Base-by-base conservation (phyloP, 2,888 invertebrate species). In the Brachyopa scutellaris region DNA sequence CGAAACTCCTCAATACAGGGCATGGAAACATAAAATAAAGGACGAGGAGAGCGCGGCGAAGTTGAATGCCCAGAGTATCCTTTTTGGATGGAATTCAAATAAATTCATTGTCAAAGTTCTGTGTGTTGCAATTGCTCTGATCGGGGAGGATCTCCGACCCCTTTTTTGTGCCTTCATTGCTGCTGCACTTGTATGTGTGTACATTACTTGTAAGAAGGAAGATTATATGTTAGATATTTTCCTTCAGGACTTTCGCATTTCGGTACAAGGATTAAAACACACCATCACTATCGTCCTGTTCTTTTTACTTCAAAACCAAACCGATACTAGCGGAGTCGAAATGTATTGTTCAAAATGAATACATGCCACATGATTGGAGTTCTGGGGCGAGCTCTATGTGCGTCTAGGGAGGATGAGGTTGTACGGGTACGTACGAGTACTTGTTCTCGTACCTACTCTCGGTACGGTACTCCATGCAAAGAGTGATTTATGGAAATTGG, bases 401-500 rank as follows among this genome's bases (percentile, higher is more conserved):
- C 51, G 45, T 57, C 51, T 15, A 11, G 26, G 62, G 15, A 29
- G 47, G 53, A 13, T 11, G 38, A 57, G 57, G 61, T 53, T 51
- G n/a, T n/a, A n/a, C n/a, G n/a, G n/a, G n/a, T n/a, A n/a, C n/a
- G n/a, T n/a, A n/a, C n/a, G n/a, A n/a, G n/a, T n/a, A n/a, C n/a
- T n/a, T n/a, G n/a, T n/a, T n/a, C n/a, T n/a, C n/a, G n/a, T n/a
- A n/a, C n/a, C n/a, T n/a, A n/a, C n/a, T n/a, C 61, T 40, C 62
- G 42, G 61, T 61, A 53, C 62, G 42, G 61, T 61, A 53, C 45
- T 53, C 40, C 61, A 57, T 62, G 29, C 38, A 69, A 26, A 76
- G 64, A 66, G 76, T 82, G 82, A 82, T 82, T 82, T 82, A 82
- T 82, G 82, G 70, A 82, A 82, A 82, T 76, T 82, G 69, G 76